Conservation (phyloP, 2,888 invertebrate species). For the Scaptomyza polygonia region DNA sequence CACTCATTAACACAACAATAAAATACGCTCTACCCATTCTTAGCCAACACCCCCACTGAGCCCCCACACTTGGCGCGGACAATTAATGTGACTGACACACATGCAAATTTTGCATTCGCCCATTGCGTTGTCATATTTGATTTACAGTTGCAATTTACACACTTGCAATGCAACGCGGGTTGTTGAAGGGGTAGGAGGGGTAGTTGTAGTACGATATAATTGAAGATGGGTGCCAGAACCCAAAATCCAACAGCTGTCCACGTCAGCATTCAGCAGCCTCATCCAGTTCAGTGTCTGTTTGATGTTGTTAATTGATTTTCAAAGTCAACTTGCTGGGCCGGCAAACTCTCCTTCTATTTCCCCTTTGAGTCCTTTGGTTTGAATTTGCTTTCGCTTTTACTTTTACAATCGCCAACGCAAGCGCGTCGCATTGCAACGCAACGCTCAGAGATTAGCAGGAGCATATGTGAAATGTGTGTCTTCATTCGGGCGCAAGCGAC, state of each 20-base stretch:
- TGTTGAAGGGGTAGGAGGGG: neutral
- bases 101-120: slow-evolving; percentile 74
- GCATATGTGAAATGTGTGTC: slow-evolving; percentile 71
- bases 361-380: neutral
- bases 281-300: slow-evolving; percentile 79
- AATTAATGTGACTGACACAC: slow-evolving; percentile 80
- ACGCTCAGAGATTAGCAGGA: slow-evolving; percentile 73
- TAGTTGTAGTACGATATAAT: neutral
- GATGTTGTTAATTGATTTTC: slow-evolving; percentile 85
- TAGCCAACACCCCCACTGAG: slow-evolving; percentile 7
- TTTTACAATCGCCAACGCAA: slow-evolving; percentile 16
- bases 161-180: slow-evolving; percentile 44
- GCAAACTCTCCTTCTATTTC: slow-evolving; percentile 10
- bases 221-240: slow-evolving; percentile 14
- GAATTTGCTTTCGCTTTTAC: slow-evolving; percentile 67
- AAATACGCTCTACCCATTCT: slow-evolving; percentile 51
- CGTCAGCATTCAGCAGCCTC: slow-evolving; percentile 38
- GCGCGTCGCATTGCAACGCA: slow-evolving; percentile 19
- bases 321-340: slow-evolving; percentile 79
- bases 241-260: slow-evolving; percentile 69
- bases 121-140: slow-evolving; percentile 77
- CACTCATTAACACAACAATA: slow-evolving; percentile 77
- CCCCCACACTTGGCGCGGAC: slow-evolving; percentile 62
- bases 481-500: slow-evolving; percentile 77
- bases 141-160: slow-evolving; percentile 81